phyloP scores from a whole-genome alignment of 2,113 vertebrate genomes.

The Vombatus ursinus region DNA sequence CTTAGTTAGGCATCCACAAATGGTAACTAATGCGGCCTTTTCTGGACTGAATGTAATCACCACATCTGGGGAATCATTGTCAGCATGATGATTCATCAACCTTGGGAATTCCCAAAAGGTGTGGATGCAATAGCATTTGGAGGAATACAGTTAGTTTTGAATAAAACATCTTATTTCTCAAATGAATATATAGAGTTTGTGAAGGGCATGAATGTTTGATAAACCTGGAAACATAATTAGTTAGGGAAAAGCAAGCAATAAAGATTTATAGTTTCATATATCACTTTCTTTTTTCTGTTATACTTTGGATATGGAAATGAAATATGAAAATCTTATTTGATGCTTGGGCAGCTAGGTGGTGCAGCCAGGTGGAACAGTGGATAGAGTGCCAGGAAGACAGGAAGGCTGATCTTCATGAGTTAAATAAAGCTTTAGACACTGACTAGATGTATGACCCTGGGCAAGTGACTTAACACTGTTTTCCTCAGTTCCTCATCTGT shows the following conservation, averaged over 20 bases:
- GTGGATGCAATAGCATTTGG: background rate
- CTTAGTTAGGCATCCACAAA: constrained; percentile 3
- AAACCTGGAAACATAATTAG: background rate
- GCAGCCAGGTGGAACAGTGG: background rate
- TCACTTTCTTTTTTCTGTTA: background rate
- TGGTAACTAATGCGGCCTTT: background rate
- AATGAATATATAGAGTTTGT: background rate
- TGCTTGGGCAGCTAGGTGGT: background rate
- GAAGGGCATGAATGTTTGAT: background rate
- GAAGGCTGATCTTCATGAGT: background rate
- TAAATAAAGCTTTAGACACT: background rate
- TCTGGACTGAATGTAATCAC: constrained; percentile 9
- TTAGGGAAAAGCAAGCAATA: background rate
- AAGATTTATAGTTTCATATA: background rate
- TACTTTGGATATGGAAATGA: background rate
- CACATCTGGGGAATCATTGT: background rate
- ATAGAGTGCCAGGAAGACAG: background rate
- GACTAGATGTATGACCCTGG: too few species aligned
- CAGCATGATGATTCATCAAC: background rate
- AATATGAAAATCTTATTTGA: background rate
- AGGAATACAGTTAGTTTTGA: background rate
- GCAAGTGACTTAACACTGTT: background rate
- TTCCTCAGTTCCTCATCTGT: background rate
- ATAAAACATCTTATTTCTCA: background rate
- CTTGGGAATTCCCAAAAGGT: background rate